phyloP scores from a whole-genome alignment of 37 sponge, comb jelly and placozoan species.

The Geodia barretti region DNA sequence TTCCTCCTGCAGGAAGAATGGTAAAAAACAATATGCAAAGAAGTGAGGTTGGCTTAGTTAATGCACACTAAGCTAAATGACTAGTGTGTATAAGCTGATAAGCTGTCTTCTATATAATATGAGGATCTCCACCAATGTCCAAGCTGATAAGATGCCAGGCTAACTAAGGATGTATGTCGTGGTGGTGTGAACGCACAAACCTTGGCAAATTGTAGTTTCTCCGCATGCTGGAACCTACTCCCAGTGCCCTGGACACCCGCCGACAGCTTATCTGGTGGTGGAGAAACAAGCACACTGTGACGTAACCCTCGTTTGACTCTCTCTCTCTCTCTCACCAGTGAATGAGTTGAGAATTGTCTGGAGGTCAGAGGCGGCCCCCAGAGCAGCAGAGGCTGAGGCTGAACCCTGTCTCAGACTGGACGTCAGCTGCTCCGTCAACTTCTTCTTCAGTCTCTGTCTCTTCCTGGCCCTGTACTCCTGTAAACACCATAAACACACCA shows the following conservation, averaged over 20 bases:
- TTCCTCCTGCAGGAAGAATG: slow-evolving; percentile 31
- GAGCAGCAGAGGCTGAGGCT: slow-evolving; percentile 16
- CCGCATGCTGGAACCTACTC: slow-evolving; percentile 82
- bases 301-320: neutral
- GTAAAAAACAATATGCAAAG: neutral
- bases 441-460: slow-evolving; percentile 66
- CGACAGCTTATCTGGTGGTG: neutral
- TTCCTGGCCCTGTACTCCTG: slow-evolving; percentile 77
- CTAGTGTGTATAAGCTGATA: too few relatives aligned
- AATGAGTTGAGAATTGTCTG: slow-evolving; percentile 69
- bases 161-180: too few relatives aligned
- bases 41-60: neutral
- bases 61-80: too few relatives aligned
- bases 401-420: slow-evolving; percentile 38
- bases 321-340: slow-evolving; percentile 39
- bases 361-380: slow-evolving; percentile 45
- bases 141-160: too few relatives aligned
- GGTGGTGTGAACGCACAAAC: slow-evolving; percentile 12
- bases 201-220: slow-evolving; percentile 87
- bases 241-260: slow-evolving; percentile 52
- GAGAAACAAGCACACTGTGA: neutral
- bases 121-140: too few relatives aligned
- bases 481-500: neutral
- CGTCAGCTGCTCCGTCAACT: slow-evolving; percentile 70
- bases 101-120: too few relatives aligned